phyloP scores from a whole-genome alignment of 2,113 vertebrate genomes.

The Sus scrofa region DNA sequence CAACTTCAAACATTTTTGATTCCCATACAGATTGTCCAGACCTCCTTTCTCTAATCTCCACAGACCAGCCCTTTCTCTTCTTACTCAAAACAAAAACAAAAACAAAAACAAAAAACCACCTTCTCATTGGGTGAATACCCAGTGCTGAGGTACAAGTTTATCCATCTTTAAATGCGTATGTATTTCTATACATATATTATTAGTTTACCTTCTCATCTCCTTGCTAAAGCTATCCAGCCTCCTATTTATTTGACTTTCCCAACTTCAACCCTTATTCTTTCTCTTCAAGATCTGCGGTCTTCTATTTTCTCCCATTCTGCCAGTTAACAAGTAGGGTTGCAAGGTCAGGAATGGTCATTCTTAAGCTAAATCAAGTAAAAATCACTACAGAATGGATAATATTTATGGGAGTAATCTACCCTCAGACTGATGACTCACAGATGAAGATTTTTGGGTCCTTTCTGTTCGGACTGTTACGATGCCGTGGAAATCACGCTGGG shows the following conservation, averaged over 20 bases:
- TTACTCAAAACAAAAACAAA: neutral
- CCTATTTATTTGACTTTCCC: neutral
- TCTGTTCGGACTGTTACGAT: neutral
- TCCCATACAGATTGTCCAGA: neutral
- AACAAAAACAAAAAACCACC: neutral
- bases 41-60: neutral
- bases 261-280: neutral
- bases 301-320: neutral
- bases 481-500: neutral
- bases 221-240: neutral
- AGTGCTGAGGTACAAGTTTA: neutral
- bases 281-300: neutral
- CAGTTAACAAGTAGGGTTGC: neutral
- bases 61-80: neutral
- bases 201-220: neutral
- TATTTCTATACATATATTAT: neutral
- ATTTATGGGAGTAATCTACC: neutral
- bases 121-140: neutral
- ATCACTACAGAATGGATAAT: neutral
- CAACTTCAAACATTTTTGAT: conserved; percentile 24
- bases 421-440: neutral
- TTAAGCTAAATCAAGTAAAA: conserved; percentile 20
- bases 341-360: neutral
- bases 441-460: neutral
- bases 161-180: neutral